Evolutionary conservation across 1,140 invertebrate genomes (phyloP).

Genomic region (Psix sp.): DNA sequence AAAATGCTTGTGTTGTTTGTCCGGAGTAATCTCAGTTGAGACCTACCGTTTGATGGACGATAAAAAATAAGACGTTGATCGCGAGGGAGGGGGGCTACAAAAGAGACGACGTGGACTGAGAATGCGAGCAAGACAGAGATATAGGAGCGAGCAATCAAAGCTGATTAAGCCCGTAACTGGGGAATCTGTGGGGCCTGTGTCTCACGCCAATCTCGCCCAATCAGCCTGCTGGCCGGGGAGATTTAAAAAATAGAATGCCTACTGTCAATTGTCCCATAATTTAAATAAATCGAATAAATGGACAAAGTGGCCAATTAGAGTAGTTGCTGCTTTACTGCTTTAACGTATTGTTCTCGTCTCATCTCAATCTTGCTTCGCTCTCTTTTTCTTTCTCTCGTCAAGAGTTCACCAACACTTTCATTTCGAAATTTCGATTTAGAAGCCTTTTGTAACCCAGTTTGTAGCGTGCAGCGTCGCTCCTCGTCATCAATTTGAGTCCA

Average conservation of each 20-base stretch:
- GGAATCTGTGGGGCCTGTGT: conserved; percentile 78
- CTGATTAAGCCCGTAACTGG: conserved; percentile 78
- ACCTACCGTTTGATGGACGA: conserved; percentile 32
- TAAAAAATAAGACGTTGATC: conserved; percentile 46
- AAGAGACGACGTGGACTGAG: conserved; percentile 45
- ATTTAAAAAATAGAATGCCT: conserved; percentile 79
- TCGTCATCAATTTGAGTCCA: conserved; percentile 40
- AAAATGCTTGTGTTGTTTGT: no score
- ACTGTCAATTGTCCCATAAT: conserved; percentile 79
- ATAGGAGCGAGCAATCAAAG: conserved; percentile 76
- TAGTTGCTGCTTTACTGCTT: conserved; percentile 76
- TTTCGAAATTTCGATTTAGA: conserved; percentile 36
- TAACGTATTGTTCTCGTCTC: conserved; percentile 75
- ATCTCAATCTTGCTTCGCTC: conserved; percentile 51
- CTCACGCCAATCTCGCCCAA: conserved; percentile 78
- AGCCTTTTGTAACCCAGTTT: conserved; percentile 40
- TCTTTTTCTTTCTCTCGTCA: conserved; percentile 15
- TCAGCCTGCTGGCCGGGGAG: conserved; percentile 75
- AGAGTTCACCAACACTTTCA: conserved; percentile 29
- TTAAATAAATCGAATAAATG: conserved; percentile 79
- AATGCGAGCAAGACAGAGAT: conserved; percentile 54
- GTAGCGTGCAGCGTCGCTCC: conserved; percentile 4
- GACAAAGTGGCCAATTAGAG: conserved; percentile 79
- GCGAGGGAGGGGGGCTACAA: conserved; percentile 30
- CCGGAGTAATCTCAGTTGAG: conserved; percentile 19